Conservation (phyloP, 2,113 vertebrate genomes). For the Chiloscyllium plagiosum region DNA sequence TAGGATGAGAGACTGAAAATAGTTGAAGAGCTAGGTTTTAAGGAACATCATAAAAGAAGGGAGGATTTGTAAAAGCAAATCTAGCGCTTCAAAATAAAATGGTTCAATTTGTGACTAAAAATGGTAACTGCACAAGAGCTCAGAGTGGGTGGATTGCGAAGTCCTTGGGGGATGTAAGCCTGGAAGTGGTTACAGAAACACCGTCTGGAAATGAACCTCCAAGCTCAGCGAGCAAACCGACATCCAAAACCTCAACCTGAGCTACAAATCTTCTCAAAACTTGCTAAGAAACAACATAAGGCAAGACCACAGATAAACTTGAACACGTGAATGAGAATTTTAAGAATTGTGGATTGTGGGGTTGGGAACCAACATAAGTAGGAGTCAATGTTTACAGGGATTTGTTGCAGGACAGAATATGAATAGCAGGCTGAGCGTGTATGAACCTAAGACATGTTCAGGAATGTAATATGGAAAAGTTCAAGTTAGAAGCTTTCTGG, state of each 20-base stretch:
- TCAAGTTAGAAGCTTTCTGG: not conserved
- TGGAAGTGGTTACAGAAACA: not conserved
- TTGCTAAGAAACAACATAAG: not conserved
- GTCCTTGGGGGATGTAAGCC: not conserved
- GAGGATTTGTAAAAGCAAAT: not conserved
- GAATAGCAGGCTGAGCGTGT: not conserved
- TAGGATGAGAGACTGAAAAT: not conserved
- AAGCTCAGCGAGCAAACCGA: no score
- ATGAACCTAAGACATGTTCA: not conserved
- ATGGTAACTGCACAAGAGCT: not conserved
- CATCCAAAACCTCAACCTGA: no score
- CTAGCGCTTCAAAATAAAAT: not conserved
- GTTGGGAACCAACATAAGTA: no score
- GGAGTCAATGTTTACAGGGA: not conserved
- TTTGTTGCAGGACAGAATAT: not conserved
- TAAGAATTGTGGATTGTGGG: not conserved
- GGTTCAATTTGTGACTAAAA: not conserved
- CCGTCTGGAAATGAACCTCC: no score
- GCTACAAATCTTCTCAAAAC: no score
- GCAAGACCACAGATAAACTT: not conserved
- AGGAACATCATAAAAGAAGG: not conserved
- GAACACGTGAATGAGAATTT: no score
- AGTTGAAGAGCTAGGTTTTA: not conserved
- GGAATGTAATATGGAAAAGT: not conserved
- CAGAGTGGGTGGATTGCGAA: not conserved